phyloP scores from a whole-genome alignment of 2,888 invertebrate species.

The Drosophila greeni region DNA sequence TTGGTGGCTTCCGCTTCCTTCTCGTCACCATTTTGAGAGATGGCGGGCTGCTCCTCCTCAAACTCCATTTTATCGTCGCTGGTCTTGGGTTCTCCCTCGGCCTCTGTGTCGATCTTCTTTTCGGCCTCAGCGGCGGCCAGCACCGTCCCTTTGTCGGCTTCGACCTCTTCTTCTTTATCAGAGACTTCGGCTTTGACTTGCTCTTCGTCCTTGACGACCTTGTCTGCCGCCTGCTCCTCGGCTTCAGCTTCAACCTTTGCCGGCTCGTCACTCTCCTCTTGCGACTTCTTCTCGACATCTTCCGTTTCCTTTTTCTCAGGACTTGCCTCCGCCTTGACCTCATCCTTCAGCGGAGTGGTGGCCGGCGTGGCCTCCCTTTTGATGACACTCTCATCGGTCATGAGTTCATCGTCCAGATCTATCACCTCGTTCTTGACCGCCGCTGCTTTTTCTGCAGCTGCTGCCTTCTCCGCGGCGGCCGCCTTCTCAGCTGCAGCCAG shows the following conservation, averaged over 20 bases:
- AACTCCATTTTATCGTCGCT: conserved; percentile 73
- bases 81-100: conserved; percentile 26
- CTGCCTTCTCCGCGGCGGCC: conserved; percentile 35
- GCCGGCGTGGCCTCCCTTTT: conserved; percentile 67
- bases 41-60: conserved; percentile 56
- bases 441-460: conserved; percentile 46
- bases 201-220: conserved; percentile 22
- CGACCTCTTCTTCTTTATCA: not conserved
- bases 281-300: conserved; percentile 22
- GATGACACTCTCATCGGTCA: conserved; percentile 73
- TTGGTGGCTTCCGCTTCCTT: conserved; percentile 48
- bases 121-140: conserved; percentile 36
- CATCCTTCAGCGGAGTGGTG: conserved; percentile 47
- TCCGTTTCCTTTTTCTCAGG: conserved; percentile 28
- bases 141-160: not conserved
- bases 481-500: conserved; percentile 42
- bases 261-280: conserved; percentile 39
- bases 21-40: conserved; percentile 59
- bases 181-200: conserved; percentile 3
- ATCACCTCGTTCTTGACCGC: conserved; percentile 74
- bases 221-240: conserved; percentile 2
- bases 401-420: conserved; percentile 73
- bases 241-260: conserved; percentile 15
- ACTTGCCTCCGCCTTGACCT: conserved; percentile 29
- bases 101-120: conserved; percentile 33